Percentiles rank a stretch among this genome's conserved stretches.
phyloP scores from a whole-genome alignment of 2,797 vertebrate species.

The Nannoperca australis region DNA sequence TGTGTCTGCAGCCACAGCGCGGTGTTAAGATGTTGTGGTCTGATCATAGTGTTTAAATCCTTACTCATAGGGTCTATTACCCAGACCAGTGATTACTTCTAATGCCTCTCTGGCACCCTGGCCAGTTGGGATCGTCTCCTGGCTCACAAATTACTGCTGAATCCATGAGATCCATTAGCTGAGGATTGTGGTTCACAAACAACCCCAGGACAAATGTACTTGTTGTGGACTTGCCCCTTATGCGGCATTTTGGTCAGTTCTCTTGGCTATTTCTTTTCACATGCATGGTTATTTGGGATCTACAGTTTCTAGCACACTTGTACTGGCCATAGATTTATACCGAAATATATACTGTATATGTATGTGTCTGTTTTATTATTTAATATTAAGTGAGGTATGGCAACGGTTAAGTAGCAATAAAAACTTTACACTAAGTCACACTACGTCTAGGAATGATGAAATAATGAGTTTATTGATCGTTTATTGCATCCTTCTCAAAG shows the following conservation, averaged over 20 bases:
- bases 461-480: background rate
- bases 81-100: slow-evolving; percentile 78
- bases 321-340: background rate
- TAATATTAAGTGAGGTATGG: background rate
- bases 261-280: slow-evolving; percentile 8
- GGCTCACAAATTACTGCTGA: slow-evolving; percentile 68
- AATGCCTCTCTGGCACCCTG: slow-evolving; percentile 68
- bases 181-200: slow-evolving; percentile 58
- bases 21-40: slow-evolving; percentile 69
- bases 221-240: slow-evolving; percentile 16
- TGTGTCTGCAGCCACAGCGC: slow-evolving; percentile 73
- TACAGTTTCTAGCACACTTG: background rate
- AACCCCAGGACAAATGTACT: slow-evolving; percentile 35
- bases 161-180: slow-evolving; percentile 58
- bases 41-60: slow-evolving; percentile 83
- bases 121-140: slow-evolving; percentile 50
- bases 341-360: background rate
- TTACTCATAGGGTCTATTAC: slow-evolving; percentile 81
- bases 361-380: background rate
- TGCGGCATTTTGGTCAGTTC: slow-evolving; percentile 28
- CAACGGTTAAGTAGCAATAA: background rate
- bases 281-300: background rate
- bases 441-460: background rate
- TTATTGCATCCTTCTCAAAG: slow-evolving; percentile 56
- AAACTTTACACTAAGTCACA: background rate